Conservation (phyloP, 2,113 vertebrate species). For the Gila orcuttii region DNA sequence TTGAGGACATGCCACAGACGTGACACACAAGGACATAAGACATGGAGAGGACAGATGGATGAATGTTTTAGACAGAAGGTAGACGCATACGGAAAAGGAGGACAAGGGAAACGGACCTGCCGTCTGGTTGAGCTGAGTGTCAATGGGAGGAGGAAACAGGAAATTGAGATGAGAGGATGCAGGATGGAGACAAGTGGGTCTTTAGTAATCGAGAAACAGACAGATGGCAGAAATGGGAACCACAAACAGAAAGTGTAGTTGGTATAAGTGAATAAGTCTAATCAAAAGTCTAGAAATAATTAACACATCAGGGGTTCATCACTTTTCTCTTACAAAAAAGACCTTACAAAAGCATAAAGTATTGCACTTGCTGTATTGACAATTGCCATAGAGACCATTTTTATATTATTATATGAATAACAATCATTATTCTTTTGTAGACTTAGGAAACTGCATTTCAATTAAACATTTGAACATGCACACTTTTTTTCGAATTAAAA, state of each 20-base stretch:
- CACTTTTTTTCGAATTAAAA: background rate
- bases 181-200: constrained; percentile 37
- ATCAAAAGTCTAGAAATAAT: constrained; percentile 5
- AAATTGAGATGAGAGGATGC: constrained; percentile 39
- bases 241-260: background rate
- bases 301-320: background rate
- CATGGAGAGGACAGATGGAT: constrained; percentile 4
- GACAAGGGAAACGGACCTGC: constrained; percentile 37
- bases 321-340: background rate
- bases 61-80: constrained; percentile 19
- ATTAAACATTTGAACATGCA: background rate
- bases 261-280: background rate
- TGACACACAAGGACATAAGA: constrained; percentile 16
- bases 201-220: constrained; percentile 1
- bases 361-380: background rate
- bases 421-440: background rate
- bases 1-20: constrained; percentile 33
- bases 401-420: background rate
- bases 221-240: constrained; percentile 8
- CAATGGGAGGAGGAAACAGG: constrained; percentile 45
- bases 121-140: constrained; percentile 39
- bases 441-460: background rate
- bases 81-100: constrained; percentile 18
- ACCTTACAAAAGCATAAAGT: background rate
- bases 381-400: background rate